Conservation (phyloP, 2,113 vertebrate species). For the Ranitomeya variabilis region DNA sequence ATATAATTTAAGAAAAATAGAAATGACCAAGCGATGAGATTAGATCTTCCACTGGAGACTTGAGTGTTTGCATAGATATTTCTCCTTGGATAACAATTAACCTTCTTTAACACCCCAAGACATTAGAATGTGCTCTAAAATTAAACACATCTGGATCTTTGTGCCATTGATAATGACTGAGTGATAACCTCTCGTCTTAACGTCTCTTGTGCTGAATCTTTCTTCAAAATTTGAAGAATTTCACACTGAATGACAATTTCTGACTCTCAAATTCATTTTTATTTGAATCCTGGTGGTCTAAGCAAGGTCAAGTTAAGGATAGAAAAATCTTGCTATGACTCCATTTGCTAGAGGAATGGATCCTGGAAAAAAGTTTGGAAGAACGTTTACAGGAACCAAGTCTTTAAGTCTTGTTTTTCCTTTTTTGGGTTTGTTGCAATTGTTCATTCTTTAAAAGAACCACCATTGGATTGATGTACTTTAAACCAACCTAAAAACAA, state of each 20-base stretch:
- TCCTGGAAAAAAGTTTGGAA: background rate
- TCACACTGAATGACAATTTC: constrained; percentile 32
- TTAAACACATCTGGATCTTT: constrained; percentile 23
- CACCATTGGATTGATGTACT: background rate
- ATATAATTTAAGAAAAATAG: constrained; percentile 19
- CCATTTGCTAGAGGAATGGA: background rate
- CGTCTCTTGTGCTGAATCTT: background rate
- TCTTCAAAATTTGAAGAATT: constrained; percentile 39
- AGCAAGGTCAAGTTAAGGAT: background rate
- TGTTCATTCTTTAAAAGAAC: background rate
- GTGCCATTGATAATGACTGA: constrained; percentile 15
- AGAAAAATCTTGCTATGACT: background rate
- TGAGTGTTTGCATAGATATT: constrained; percentile 16
- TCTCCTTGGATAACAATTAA: constrained; percentile 43
- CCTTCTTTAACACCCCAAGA: constrained; percentile 5
- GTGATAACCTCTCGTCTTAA: constrained; percentile 36
- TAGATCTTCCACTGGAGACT: constrained; percentile 38
- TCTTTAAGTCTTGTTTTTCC: background rate
- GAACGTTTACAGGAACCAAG: background rate
- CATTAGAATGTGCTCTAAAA: constrained; percentile 7
- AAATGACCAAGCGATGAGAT: constrained; percentile 31
- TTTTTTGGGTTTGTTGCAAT: background rate
- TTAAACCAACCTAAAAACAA: background rate
- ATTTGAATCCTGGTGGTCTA: constrained; percentile 1
- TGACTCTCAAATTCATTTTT: constrained; percentile 12